Percentiles rank a stretch among this genome's conserved stretches.
Conservation (phyloP, 2,113 vertebrate species). For the Garra rufa region DNA sequence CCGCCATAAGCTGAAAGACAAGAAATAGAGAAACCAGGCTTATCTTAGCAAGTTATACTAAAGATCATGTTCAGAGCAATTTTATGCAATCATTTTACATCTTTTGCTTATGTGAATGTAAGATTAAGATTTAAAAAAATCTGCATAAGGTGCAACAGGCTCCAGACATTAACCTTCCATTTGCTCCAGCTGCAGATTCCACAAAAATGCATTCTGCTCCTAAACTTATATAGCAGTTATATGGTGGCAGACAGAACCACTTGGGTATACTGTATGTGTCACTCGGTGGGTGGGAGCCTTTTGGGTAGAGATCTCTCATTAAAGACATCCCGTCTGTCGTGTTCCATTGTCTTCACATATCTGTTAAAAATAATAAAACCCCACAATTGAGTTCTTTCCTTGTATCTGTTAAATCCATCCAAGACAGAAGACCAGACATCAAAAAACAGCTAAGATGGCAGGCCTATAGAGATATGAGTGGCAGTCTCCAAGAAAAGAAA, state of each 20-base stretch:
- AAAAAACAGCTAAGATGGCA: no score
- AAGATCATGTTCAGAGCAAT: background rate
- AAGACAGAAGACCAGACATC: no score
- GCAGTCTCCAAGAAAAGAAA: no score
- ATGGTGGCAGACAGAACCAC: background rate
- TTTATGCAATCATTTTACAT: background rate
- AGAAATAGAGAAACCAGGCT: background rate
- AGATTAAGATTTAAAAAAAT: background rate
- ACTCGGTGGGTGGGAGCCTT: background rate
- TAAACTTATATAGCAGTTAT: constrained; percentile 11
- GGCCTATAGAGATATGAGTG: no score
- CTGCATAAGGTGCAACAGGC: background rate
- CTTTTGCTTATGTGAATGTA: background rate
- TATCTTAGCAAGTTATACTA: background rate
- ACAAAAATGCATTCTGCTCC: background rate
- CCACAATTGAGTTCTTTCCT: no score
- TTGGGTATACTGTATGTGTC: background rate
- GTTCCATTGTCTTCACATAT: no score
- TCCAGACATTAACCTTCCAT: constrained; percentile 11
- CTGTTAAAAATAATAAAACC: no score
- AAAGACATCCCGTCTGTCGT: no score
- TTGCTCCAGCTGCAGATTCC: background rate
- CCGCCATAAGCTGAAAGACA: constrained; percentile 28
- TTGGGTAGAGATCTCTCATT: no score
- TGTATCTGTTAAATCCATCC: no score